Conservation (phyloP, 2,888 invertebrate species). For the Pollenia amentaria region DNA sequence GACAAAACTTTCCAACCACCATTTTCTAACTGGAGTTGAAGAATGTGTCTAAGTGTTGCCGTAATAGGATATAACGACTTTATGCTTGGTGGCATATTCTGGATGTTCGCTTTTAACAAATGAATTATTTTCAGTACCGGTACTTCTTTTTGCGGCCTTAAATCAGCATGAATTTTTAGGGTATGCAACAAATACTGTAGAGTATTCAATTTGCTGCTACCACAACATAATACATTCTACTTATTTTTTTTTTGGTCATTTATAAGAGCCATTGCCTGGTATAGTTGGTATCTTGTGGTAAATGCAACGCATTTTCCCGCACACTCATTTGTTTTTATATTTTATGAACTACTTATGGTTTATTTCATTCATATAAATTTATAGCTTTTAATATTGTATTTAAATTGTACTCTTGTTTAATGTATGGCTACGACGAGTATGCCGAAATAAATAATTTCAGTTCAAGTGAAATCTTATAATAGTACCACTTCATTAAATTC, state of each 20-base stretch:
- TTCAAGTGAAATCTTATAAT: constrained; percentile 49
- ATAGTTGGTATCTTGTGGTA: constrained; percentile 30
- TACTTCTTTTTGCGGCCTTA: too few relatives aligned
- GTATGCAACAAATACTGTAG: too few relatives aligned
- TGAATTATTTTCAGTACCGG: too few relatives aligned
- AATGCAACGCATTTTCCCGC: constrained; percentile 14
- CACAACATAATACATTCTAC: neutral
- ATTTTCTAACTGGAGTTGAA: too few relatives aligned
- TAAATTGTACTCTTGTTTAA: constrained; percentile 18
- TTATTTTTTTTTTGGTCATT: constrained; percentile 22
- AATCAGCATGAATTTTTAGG: too few relatives aligned
- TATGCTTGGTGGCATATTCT: too few relatives aligned
- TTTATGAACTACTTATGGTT: constrained; percentile 61
- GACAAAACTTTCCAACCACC: too few relatives aligned
- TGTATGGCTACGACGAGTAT: neutral
- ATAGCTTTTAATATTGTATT: constrained; percentile 36
- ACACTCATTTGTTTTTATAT: neutral
- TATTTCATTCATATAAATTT: constrained; percentile 56
- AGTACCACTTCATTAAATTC: constrained; percentile 42
- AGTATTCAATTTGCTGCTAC: neutral
- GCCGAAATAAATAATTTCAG: constrained; percentile 27
- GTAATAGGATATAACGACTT: too few relatives aligned
- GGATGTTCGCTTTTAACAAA: too few relatives aligned
- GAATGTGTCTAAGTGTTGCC: too few relatives aligned
- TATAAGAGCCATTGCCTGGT: constrained; percentile 9